Evolutionary conservation across 2,888 invertebrate genomes (phyloP).

Genomic region (Mythimna ferrago): DNA sequence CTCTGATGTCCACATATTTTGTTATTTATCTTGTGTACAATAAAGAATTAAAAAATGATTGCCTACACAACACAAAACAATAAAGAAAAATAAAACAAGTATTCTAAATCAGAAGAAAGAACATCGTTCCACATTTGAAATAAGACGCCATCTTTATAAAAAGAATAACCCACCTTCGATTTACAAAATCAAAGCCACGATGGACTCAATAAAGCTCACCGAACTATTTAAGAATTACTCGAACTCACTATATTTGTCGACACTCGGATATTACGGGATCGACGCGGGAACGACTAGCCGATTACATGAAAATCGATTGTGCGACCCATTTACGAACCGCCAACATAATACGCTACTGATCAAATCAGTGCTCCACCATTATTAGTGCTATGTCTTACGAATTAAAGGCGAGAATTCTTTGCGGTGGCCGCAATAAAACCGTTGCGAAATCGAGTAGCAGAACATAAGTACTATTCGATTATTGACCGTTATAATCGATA

Average conservation of each 20-base stretch:
- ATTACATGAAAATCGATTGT: slow-evolving; percentile 72
- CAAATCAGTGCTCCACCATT: slow-evolving; percentile 54
- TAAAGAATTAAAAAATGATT: no score
- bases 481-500: slow-evolving; percentile 63
- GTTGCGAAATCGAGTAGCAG: slow-evolving; percentile 55
- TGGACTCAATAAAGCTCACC: slow-evolving; percentile 28
- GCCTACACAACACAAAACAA: neutral
- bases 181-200: slow-evolving; percentile 9
- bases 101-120: slow-evolving; percentile 7
- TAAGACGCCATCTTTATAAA: neutral
- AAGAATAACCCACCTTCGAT: neutral
- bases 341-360: slow-evolving; percentile 67
- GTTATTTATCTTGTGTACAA: no score
- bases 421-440: slow-evolving; percentile 20
- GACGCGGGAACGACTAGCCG: slow-evolving; percentile 66
- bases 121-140: neutral
- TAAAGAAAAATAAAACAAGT: neutral
- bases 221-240: slow-evolving; percentile 49
- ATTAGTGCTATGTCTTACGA: slow-evolving; percentile 26
- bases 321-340: slow-evolving; percentile 71
- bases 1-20: no score
- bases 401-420: slow-evolving; percentile 47
- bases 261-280: slow-evolving; percentile 66
- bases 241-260: slow-evolving; percentile 56
- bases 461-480: slow-evolving; percentile 62